phyloP scores from a whole-genome alignment of 2,797 vertebrate species.

The Lithobates sylvaticus region DNA sequence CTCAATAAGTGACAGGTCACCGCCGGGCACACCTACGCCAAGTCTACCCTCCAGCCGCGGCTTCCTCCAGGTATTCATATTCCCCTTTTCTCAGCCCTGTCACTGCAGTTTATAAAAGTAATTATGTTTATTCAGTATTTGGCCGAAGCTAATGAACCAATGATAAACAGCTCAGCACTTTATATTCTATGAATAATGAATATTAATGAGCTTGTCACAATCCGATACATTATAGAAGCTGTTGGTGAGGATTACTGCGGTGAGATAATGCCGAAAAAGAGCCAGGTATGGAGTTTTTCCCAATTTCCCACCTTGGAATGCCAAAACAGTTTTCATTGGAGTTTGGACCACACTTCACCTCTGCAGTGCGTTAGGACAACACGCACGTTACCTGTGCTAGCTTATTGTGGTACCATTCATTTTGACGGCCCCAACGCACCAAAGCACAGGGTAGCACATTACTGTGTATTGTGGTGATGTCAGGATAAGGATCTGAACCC shows the following conservation, averaged over 20 bases:
- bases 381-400: too few relatives aligned
- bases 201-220: constrained; percentile 76
- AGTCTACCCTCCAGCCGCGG: rapidly evolving
- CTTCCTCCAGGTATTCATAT: constrained; percentile 47
- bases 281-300: too few relatives aligned
- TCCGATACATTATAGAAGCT: constrained; percentile 30
- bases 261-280: neutral
- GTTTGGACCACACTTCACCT: too few relatives aligned
- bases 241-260: neutral
- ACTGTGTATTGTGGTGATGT: too few relatives aligned
- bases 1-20: neutral
- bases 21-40: neutral
- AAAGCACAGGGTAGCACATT: too few relatives aligned
- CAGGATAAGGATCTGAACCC: too few relatives aligned
- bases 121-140: constrained; percentile 75
- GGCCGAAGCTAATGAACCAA: constrained; percentile 77
- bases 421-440: too few relatives aligned
- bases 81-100: constrained; percentile 63
- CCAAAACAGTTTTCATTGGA: too few relatives aligned
- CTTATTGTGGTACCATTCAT: too few relatives aligned
- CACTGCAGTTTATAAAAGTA: constrained; percentile 69
- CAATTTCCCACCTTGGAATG: neutral
- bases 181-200: constrained; percentile 72
- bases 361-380: too few relatives aligned
- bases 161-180: constrained; percentile 74